Base-by-base conservation (phyloP, 2,113 vertebrate genomes). In the Halichoerus grypus region DNA sequence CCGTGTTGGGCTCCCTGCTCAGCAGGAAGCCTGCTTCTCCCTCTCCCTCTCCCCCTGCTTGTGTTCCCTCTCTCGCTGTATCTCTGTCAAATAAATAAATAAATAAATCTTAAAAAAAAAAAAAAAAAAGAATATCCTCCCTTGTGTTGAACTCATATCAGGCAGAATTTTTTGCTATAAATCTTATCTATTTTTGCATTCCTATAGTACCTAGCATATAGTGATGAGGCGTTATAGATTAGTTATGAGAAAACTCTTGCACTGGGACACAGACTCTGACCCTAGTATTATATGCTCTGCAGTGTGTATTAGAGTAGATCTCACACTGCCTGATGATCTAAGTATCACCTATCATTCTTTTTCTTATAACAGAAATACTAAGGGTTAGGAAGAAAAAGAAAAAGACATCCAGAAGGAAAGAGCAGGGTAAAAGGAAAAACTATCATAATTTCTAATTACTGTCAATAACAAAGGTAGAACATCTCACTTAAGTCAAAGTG, bases 351-450 rank as follows among this genome's bases (percentile, higher is more conserved):
- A 36, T 24, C n/a, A 79, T 71, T 67, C 39, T 67, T 95, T 83
- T 88, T 97, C 86, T 82, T 92, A 88, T 7, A 67, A 77, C 7
- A 83, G 36, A 96, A 98, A 80, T 39, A 24, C 36, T 91, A 83
- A 90, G 19, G 26, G 24, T 53, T 88, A 92, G 13, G n/a, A 88
- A 88, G 61, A 79, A 86, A 79, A 91, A 79, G 69, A 83, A 89
- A 74, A 95, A 86, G 59, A 92, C 19, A 49, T 42, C 8, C 49
- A 74, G 26, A 97, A 93, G 72, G 19, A 92, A 95, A 80, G 84
- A 88, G 26, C 13, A 65, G 57, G 7, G 49, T 76, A 46, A 65
- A 18, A 88, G 55, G 5, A 22, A 93, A 91, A 95, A 71, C 14
- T 42, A 83, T 22, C 2, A 10, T 22, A 63, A 74, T 63, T 72